Evolutionary conservation across 2,797 vertebrate genomes (phyloP).

Genomic region (Odontamblyopus lacepedii): DNA sequence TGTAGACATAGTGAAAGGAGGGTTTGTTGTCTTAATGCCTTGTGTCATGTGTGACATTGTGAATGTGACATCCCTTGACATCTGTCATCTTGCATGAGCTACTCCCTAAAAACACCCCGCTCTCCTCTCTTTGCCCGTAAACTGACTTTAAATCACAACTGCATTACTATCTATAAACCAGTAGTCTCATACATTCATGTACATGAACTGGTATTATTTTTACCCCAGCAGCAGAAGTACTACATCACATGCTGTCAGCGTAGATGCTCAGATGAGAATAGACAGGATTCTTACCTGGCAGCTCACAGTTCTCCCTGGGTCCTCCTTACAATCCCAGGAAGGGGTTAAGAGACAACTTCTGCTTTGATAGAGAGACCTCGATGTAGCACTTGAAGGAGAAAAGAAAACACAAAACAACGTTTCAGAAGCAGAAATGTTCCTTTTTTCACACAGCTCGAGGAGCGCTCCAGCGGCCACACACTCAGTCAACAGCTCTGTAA

Average conservation of each 20-base stretch:
- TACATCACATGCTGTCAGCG: conserved; percentile 16
- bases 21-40: background rate
- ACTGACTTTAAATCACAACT: conserved; percentile 39
- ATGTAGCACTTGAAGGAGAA: conserved; percentile 50
- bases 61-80: conserved; percentile 32
- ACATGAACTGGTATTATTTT: conserved; percentile 14
- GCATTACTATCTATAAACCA: conserved; percentile 26
- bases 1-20: background rate
- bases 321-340: conserved; percentile 69
- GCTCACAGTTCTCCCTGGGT: conserved; percentile 57
- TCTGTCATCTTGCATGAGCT: conserved; percentile 65
- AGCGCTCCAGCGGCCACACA: conserved; percentile 63
- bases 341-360: conserved; percentile 49
- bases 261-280: conserved; percentile 6
- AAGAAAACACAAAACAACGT: conserved; percentile 26
- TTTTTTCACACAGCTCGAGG: conserved; percentile 55
- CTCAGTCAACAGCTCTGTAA: conserved; percentile 64
- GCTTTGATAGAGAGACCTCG: conserved; percentile 38
- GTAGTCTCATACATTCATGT: conserved; percentile 18
- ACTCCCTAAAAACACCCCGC: conserved; percentile 37
- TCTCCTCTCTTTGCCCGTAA: conserved; percentile 12
- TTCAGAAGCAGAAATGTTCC: conserved; percentile 57
- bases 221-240: conserved; percentile 26
- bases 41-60: conserved; percentile 10
- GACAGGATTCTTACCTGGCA: conserved; percentile 66